A percentile compares a stretch with the other conserved stretches of the same genome.
These are phyloP conservation scores for Oncorhynchus masou DNA, from an alignment of 2,113 vertebrate species.

Conservation along the genomic window DNA sequence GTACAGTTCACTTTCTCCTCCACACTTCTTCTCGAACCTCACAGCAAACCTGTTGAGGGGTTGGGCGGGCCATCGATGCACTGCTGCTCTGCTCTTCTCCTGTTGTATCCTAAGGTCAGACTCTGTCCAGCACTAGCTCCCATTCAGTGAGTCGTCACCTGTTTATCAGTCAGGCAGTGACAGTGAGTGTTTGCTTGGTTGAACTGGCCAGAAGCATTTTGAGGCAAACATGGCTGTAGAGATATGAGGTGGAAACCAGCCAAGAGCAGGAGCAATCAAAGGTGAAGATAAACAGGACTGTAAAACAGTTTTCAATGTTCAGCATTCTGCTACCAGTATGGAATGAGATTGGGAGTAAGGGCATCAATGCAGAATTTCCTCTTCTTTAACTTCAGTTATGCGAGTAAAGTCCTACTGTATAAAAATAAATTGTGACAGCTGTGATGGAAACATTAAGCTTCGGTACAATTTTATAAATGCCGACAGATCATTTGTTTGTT, in stretches of 20 bases:
- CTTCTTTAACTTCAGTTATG: no score
- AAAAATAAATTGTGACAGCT: no score
- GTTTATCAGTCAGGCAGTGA: background rate
- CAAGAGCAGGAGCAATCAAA: background rate
- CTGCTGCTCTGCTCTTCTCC: constrained; percentile 28
- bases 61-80: constrained; percentile 46
- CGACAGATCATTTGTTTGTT: no score
- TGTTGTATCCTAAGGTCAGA: background rate
- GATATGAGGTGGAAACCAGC: background rate
- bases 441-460: no score
- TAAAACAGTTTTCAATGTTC: background rate
- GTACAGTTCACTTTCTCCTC: background rate
- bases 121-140: background rate
- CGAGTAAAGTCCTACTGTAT: no score
- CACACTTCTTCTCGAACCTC: constrained; percentile 21
- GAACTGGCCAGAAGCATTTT: constrained; percentile 4
- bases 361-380: no score
- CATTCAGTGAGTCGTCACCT: background rate
- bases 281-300: no score
- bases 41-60: constrained; percentile 37
- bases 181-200: background rate
- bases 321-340: background rate
- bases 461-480: no score
- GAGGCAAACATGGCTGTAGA: background rate
- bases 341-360: no score